Base-by-base conservation (phyloP, 2,888 invertebrate genomes). In the Sarcophaga variegata region DNA sequence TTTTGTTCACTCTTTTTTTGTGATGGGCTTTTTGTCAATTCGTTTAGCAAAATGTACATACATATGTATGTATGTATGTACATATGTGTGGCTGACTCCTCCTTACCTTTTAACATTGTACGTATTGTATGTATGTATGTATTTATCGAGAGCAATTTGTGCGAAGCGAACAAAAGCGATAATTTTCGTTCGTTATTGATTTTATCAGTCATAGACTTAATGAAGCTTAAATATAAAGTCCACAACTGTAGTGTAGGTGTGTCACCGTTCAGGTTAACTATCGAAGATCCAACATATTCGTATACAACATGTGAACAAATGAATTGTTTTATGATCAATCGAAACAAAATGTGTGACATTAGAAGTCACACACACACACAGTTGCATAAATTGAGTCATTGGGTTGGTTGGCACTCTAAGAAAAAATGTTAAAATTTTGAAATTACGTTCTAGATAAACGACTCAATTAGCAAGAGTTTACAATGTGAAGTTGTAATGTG, bases 171-270 rank as follows among this genome's bases (percentile, higher is more conserved):
- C 87, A 87, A 87, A 87, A 87, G 81, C 81, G 27, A 62, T 74
- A 84, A 63, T 82, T 85, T 20, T 80, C 75, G 76, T 85, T 79
- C 81, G 79, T 81, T 87, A 87, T 87, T 87, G 87, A 87, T 85
- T 84, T 79, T 84, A 87, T 87, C 87, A 82, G 85, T 79, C 87
- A 79, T 79, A 67, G 54, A 54, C 54, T 14, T 54, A 54, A 54
- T 54, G 54, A 54, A 54, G 54, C 72, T 66, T 12, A 81, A 83
- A 62, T 71, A 49, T 81, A 64, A 79, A 60, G 49, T 67, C 62
- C 11, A 67, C 59, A 72, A 83, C 66, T 74, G 72, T 72, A 79
- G 76, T 59, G 69, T 81, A 75, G 87, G 87, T 76, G 85, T 76
- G 87, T 37, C 59, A 25, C n/a, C 49, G 66, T 85, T 78, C 78